A percentile compares a stretch with the other conserved stretches of the same genome.
Evolutionary conservation across 2,113 vertebrate genomes (phyloP).

Genomic region (Charadrius vociferus): DNA sequence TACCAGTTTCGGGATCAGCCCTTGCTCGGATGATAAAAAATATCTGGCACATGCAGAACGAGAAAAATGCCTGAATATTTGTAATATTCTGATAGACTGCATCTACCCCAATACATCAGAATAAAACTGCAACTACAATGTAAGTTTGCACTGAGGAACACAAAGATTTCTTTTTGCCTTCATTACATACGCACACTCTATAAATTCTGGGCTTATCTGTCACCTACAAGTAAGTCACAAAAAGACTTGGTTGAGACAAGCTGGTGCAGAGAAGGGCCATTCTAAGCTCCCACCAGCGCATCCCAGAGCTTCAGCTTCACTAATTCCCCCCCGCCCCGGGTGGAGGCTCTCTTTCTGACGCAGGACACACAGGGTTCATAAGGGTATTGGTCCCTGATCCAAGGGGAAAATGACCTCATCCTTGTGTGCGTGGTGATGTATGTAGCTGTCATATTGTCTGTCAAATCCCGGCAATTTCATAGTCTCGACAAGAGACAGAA

Average conservation of each 20-base stretch:
- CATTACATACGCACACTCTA: not conserved
- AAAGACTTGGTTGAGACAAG: not conserved
- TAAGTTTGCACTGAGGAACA: not conserved
- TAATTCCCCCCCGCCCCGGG: rapidly evolving
- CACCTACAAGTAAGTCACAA: not conserved
- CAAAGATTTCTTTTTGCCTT: not conserved
- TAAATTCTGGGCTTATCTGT: not conserved
- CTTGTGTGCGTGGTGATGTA: not conserved
- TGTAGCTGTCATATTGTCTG: not conserved
- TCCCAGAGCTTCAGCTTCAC: not conserved
- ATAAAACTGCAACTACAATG: not conserved
- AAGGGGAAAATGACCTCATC: not conserved
- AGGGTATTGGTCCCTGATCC: not conserved
- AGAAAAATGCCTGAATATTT: not conserved
- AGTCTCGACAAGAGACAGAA: not conserved
- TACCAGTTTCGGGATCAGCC: not conserved
- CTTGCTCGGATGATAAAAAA: not conserved
- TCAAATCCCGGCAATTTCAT: not conserved
- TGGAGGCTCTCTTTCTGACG: not conserved
- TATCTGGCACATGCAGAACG: not conserved
- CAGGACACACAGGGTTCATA: not conserved
- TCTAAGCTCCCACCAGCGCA: not conserved
- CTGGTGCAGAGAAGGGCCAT: not conserved
- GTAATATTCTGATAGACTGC: not conserved
- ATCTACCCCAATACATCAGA: not conserved